Evolutionary conservation across 2,113 vertebrate species (phyloP).

Genomic region (Sphaerodactylus townsendi): DNA sequence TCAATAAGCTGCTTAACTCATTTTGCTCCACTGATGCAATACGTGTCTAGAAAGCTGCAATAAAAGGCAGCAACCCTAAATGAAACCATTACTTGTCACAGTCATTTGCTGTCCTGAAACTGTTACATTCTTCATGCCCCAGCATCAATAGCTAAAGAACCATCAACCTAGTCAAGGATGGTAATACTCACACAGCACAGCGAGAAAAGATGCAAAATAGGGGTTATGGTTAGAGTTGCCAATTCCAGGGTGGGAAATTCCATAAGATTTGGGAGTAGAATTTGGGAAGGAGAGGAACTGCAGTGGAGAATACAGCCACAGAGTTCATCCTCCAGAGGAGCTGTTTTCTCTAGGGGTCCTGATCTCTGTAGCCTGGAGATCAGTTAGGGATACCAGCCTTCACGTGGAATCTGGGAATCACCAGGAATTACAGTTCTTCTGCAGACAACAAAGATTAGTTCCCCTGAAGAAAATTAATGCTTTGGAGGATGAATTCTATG

Average conservation of each 20-base stretch:
- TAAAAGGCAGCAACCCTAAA: neutral
- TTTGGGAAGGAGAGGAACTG: no score
- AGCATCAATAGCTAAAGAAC: neutral
- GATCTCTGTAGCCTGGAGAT: no score
- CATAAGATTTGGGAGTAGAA: no score
- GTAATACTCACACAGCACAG: neutral
- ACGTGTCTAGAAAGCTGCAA: neutral
- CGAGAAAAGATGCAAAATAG: neutral
- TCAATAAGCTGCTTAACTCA: neutral
- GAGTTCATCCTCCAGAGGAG: no score
- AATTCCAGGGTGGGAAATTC: no score
- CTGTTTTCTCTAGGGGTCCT: neutral
- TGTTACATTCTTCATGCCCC: neutral
- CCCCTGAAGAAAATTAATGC: no score
- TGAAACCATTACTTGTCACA: neutral
- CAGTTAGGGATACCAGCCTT: no score
- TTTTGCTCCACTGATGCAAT: neutral
- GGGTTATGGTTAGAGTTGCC: neutral
- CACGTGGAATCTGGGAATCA: no score
- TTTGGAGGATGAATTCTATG: no score
- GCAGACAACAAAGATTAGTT: no score
- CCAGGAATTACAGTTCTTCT: no score
- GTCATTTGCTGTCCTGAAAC: neutral
- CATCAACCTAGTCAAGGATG: neutral
- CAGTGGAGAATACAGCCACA: no score